Evolutionary conservation across 2,113 vertebrate genomes (phyloP).

Genomic region (Mungos mungo): DNA sequence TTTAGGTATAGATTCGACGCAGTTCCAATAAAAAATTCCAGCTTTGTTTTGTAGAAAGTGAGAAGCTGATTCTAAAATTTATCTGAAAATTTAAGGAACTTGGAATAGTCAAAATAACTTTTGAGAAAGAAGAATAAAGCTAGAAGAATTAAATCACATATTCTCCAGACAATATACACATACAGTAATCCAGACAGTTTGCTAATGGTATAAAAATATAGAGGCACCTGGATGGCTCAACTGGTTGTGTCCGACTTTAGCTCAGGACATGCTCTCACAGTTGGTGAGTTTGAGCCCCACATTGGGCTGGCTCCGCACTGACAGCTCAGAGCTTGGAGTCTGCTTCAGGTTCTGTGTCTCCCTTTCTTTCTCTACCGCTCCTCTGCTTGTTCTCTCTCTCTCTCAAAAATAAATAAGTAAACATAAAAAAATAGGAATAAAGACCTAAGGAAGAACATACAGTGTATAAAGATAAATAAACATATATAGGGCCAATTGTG

Average conservation of each 20-base stretch:
- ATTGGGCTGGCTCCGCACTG: no score
- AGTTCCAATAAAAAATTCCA: not conserved
- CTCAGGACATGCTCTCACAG: not conserved
- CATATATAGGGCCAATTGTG: not conserved
- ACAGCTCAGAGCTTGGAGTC: no score
- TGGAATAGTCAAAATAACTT: not conserved
- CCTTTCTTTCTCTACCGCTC: no score
- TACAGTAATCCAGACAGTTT: not conserved
- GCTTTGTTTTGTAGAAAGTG: not conserved
- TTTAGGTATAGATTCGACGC: not conserved
- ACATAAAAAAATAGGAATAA: not conserved
- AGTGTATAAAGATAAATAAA: not conserved
- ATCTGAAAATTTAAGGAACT: not conserved
- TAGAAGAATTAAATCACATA: not conserved
- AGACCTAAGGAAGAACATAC: not conserved
- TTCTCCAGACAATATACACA: not conserved
- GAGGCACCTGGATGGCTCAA: not conserved
- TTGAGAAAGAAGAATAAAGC: not conserved
- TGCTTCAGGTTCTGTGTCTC: no score
- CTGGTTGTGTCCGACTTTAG: not conserved
- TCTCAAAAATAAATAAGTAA: not conserved
- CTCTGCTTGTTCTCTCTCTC: not conserved
- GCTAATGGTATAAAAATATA: not conserved
- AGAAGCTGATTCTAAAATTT: not conserved
- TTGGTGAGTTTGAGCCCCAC: not conserved